phyloP scores from a whole-genome alignment of 1,140 invertebrate species.

The Drosophila erecta region DNA sequence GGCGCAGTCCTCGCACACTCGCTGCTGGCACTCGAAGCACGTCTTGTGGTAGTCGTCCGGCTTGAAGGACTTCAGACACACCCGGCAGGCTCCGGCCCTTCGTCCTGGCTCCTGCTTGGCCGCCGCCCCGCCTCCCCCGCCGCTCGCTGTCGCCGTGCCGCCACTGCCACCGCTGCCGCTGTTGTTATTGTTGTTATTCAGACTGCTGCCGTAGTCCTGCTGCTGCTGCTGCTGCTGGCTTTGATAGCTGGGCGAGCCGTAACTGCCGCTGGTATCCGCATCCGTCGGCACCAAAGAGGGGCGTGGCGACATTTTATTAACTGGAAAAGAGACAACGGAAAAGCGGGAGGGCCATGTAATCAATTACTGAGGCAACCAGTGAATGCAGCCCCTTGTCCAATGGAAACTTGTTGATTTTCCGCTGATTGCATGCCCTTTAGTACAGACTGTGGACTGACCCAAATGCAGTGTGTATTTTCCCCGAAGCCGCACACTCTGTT shows the following conservation, averaged over 20 bases:
- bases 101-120: conserved; percentile 89
- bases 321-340: conserved; percentile 82
- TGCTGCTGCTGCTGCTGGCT: conserved; percentile 78
- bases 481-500: neutral
- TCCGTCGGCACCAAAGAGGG: conserved; percentile 86
- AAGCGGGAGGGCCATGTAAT: conserved; percentile 25
- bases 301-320: conserved; percentile 88
- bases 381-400: neutral
- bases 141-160: neutral
- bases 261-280: conserved; percentile 71
- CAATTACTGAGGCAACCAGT: conserved; percentile 22
- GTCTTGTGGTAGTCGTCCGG: conserved; percentile 93
- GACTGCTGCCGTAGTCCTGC: conserved; percentile 71
- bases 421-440: conserved; percentile 16
- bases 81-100: conserved; percentile 91
- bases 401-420: conserved; percentile 54
- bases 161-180: conserved; percentile 36
- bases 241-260: conserved; percentile 67
- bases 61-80: conserved; percentile 94
- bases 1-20: conserved; percentile 96
- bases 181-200: conserved; percentile 77
- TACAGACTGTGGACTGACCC: conserved; percentile 28
- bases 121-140: conserved; percentile 63
- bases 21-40: conserved; percentile 94
- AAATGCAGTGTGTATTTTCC: conserved; percentile 24